Evolutionary conservation across 37 sponge, comb jelly and placozoan genomes (phyloP).

Genomic region (Dysidea cf. avara): DNA sequence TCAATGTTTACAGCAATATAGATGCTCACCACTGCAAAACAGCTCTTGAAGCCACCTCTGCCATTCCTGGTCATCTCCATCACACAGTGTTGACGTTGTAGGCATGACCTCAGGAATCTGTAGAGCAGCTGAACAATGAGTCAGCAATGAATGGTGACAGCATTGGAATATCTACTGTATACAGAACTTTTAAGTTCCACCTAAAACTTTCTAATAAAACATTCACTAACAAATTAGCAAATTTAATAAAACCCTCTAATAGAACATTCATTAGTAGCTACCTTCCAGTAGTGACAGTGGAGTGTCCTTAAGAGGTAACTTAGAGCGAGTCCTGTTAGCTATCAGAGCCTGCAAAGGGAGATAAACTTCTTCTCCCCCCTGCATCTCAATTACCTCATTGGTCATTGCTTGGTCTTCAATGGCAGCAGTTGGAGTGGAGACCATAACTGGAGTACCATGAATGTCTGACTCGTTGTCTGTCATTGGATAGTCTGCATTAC

Average conservation of each 20-base stretch:
- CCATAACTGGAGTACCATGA: no score
- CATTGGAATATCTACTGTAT: not conserved
- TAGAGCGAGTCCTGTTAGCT: constrained; percentile 67
- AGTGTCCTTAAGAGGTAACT: constrained; percentile 54
- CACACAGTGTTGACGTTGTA: constrained; percentile 27
- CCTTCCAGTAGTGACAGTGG: constrained; percentile 53
- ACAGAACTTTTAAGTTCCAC: no score
- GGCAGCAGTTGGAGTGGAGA: not conserved
- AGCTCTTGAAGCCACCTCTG: constrained; percentile 60
- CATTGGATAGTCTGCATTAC: no score
- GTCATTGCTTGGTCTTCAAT: not conserved
- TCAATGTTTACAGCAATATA: not conserved
- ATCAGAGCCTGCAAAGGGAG: constrained; percentile 23
- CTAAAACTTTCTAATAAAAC: no score
- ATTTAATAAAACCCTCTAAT: not conserved
- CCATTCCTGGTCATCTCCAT: constrained; percentile 73
- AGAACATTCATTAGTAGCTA: not conserved
- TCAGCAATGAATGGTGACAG: not conserved
- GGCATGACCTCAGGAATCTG: constrained; percentile 51
- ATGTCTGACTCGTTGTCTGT: no score
- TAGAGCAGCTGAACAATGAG: constrained; percentile 39
- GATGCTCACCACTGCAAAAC: not conserved
- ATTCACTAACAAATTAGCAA: no score
- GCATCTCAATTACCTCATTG: not conserved
- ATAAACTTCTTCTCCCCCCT: no score